Base-by-base conservation (phyloP, 1,140 invertebrate species). In the Orchesella cincta region DNA sequence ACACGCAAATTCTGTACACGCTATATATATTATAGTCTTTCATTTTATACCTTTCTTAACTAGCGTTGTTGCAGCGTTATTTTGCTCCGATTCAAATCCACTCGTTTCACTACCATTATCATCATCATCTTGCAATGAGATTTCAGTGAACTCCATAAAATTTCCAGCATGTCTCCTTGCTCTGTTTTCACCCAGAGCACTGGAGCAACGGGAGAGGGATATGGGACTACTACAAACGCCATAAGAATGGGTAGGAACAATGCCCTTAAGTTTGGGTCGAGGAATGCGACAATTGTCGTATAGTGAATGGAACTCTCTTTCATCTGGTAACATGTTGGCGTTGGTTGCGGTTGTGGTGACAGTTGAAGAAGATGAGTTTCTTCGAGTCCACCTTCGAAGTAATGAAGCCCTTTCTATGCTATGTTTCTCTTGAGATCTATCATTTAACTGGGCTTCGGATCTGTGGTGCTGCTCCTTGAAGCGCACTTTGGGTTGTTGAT, bases 221-320 rank as follows among this genome's bases (percentile, higher is more conserved):
- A 67, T 29, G 8, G 62, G 62, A 67, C 62, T 67, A 67, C 34
- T 46, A 20, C 71, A n/a, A 51, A 73, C 34, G 23, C 71, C 71
- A 26, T 73, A 73, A 3, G 71, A 73, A 46, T 73, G 71, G 5
- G 71, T 73, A 46, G 71, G 71, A 73, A 73, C 39, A 5, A 73
- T 51, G 14, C 34, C 34, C 5, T 31, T 14, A 8, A 73, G 1
- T 29, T 73, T 73, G 1, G 71, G 71, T 46, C 71, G 18, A 12
- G 71, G 71, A 73, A 73, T 73, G 3, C 71, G 12, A 28, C 71
- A 73, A n/a, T n/a, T n/a, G 34, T 46, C 71, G 23, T 39, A 73
- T n/a, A 73, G 18, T 23, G 71, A 46, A 46, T 36, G 71, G 29
- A n/a, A 73, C 18, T 73, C 36, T 12, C 39, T 26, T 2, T 73